Evolutionary conservation across 1,140 invertebrate species (phyloP).

Genomic region (Latrodectus geometricus): DNA sequence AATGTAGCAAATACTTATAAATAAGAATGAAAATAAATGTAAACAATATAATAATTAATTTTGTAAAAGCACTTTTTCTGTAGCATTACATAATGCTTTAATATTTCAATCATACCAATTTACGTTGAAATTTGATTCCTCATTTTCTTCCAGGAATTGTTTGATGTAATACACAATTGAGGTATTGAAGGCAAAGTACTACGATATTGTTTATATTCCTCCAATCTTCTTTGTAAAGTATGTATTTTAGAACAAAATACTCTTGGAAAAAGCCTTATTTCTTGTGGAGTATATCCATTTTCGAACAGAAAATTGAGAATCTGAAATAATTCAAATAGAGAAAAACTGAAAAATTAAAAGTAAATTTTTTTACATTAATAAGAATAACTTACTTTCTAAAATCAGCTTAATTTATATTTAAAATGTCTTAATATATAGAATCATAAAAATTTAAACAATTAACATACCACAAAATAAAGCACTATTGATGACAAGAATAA

Average conservation of each 20-base stretch:
- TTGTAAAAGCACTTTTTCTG: too few relatives aligned
- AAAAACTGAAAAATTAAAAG: neutral
- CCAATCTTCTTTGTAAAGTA: slow-evolving; percentile 28
- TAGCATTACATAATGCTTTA: too few relatives aligned
- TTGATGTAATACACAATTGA: slow-evolving; percentile 26
- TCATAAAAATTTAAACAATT: neutral
- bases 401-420: neutral
- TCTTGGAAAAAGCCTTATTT: slow-evolving; percentile 48
- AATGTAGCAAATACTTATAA: too few relatives aligned
- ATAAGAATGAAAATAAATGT: too few relatives aligned
- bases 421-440: neutral
- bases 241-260: slow-evolving; percentile 44
- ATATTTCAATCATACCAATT: too few relatives aligned
- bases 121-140: too few relatives aligned
- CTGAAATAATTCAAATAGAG: slow-evolving; percentile 8
- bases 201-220: neutral
- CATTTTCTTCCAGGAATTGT: neutral
- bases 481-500: too few relatives aligned
- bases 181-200: slow-evolving; percentile 39
- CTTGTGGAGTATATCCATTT: slow-evolving; percentile 52
- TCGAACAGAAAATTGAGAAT: slow-evolving; percentile 50
- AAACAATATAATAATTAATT: too few relatives aligned
- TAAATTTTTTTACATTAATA: neutral
- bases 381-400: neutral
- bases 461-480: too few relatives aligned